These are phyloP conservation scores for Hyles vespertilio DNA, from an alignment of 1,140 invertebrate genomes.

Conservation along the genomic window DNA sequence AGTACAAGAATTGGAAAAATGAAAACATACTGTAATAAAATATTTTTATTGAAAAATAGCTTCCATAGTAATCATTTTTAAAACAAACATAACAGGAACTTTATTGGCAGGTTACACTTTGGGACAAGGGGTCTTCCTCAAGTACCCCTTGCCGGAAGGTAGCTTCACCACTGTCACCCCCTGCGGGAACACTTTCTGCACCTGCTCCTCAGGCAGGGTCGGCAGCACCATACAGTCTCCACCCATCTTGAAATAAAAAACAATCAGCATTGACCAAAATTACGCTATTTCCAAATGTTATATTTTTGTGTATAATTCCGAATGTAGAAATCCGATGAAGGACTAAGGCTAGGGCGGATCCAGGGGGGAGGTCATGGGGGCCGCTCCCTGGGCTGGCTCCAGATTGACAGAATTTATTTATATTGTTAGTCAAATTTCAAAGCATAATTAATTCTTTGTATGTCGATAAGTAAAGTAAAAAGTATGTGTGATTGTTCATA, in stretches of 20 bases:
- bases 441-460: too few species aligned
- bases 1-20: too few species aligned
- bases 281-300: too few species aligned
- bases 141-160: constrained; percentile 89
- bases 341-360: too few species aligned
- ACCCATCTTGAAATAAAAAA: constrained; percentile 72
- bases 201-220: constrained; percentile 81
- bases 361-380: too few species aligned
- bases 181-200: constrained; percentile 81
- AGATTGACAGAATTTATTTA: too few species aligned
- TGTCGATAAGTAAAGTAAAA: too few species aligned
- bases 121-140: constrained; percentile 83
- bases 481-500: too few species aligned
- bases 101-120: constrained; percentile 22
- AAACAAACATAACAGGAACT: not conserved
- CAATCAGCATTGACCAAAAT: constrained; percentile 1
- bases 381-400: too few species aligned
- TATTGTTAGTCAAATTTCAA: too few species aligned
- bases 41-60: constrained; percentile 1
- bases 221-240: constrained; percentile 91
- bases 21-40: constrained; percentile 2
- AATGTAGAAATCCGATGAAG: too few species aligned
- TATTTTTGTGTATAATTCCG: too few species aligned
- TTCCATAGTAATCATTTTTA: constrained; percentile 1
- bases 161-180: constrained; percentile 80